A percentile compares a stretch with the other conserved stretches of the same genome.
phyloP scores from a whole-genome alignment of 2,888 invertebrate genomes.

The Lasius fuliginosus region DNA sequence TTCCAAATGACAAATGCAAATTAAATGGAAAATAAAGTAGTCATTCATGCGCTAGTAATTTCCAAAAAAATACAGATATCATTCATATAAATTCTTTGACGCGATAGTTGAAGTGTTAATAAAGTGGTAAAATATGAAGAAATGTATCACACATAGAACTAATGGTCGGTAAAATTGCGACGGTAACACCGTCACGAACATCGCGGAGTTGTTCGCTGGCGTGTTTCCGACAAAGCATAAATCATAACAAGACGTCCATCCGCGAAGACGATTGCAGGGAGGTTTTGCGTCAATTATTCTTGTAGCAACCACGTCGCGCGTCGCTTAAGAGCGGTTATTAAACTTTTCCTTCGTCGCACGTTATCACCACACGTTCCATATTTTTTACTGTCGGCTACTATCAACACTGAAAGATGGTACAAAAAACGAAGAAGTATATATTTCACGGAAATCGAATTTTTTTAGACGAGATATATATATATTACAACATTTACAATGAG shows the following conservation, averaged over 20 bases:
- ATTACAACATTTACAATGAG: neutral
- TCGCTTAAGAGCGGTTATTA: slow-evolving; percentile 45
- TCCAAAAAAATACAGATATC: neutral
- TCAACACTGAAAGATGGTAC: neutral
- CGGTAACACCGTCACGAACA: slow-evolving; percentile 64
- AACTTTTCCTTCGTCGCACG: slow-evolving; percentile 52
- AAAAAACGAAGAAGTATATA: neutral
- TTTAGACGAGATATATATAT: neutral
- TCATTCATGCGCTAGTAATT: neutral
- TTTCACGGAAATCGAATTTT: neutral
- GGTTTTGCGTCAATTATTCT: slow-evolving; percentile 46
- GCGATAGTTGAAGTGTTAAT: slow-evolving; percentile 55
- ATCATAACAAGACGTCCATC: slow-evolving; percentile 50
- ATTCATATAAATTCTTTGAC: neutral
- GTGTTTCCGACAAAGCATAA: slow-evolving; percentile 60
- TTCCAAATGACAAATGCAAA: neutral
- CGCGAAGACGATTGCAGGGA: slow-evolving; percentile 29
- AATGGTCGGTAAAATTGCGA: slow-evolving; percentile 72
- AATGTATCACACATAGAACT: slow-evolving; percentile 63
- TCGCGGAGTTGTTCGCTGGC: slow-evolving; percentile 49
- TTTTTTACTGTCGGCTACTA: neutral
- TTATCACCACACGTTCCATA: slow-evolving; percentile 27
- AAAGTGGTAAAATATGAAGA: slow-evolving; percentile 61
- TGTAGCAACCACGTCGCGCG: slow-evolving; percentile 7
- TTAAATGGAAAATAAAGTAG: slow-evolving; percentile 17